Conservation (phyloP, 2,113 vertebrate genomes). For the Athene cunicularia region DNA sequence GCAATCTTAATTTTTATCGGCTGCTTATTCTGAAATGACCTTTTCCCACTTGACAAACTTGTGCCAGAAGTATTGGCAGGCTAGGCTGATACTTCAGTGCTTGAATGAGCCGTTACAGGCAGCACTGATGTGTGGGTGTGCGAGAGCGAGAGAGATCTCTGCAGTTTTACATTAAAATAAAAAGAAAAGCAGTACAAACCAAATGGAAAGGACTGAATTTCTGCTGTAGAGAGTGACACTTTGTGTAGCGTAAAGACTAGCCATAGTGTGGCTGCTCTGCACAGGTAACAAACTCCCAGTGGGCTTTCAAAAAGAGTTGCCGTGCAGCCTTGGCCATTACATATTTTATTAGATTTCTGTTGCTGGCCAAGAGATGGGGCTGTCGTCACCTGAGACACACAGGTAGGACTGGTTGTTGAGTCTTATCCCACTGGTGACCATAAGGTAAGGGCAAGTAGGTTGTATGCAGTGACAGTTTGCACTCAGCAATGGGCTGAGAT, state of each 20-base stretch:
- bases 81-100: background rate
- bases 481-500: background rate
- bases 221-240: background rate
- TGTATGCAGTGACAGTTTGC: background rate
- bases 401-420: background rate
- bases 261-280: background rate
- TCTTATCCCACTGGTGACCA: background rate
- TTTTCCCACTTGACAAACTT: background rate
- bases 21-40: background rate
- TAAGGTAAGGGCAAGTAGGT: background rate
- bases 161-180: background rate
- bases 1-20: background rate
- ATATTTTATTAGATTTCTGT: background rate
- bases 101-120: background rate
- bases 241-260: background rate
- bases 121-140: background rate
- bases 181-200: background rate
- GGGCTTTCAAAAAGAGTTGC: background rate
- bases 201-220: background rate
- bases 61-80: background rate
- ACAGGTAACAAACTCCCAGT: background rate
- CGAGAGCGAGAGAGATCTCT: background rate
- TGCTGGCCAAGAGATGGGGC: background rate
- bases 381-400: background rate
- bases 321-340: background rate